These are phyloP conservation scores for Nematolebias whitei DNA, from an alignment of 2,113 vertebrate species.

Conservation along the genomic window DNA sequence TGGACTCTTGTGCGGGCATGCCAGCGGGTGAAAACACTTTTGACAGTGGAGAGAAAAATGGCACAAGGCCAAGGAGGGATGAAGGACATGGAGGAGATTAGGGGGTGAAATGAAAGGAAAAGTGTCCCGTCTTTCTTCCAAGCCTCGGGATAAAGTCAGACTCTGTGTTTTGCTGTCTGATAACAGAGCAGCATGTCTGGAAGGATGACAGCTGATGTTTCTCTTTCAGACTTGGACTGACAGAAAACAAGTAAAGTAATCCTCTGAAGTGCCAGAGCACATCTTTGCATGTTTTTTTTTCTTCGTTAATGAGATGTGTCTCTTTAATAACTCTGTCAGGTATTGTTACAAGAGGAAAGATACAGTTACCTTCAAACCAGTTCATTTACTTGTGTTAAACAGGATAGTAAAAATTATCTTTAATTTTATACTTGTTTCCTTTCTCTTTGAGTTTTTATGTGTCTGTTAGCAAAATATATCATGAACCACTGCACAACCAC, in stretches of 20 bases:
- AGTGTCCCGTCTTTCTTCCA: slow-evolving; percentile 13
- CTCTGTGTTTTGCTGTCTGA: slow-evolving; percentile 54
- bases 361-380: background rate
- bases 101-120: slow-evolving; percentile 46
- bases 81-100: slow-evolving; percentile 5
- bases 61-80: slow-evolving; percentile 8
- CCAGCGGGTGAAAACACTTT: slow-evolving; percentile 49
- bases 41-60: slow-evolving; percentile 36
- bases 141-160: slow-evolving; percentile 52
- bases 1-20: slow-evolving; percentile 37
- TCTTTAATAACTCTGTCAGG: background rate
- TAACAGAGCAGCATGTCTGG: slow-evolving; percentile 51
- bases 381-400: background rate
- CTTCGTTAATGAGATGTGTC: slow-evolving; percentile 30
- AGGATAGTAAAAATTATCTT: no score
- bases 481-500: no score
- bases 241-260: slow-evolving; percentile 43
- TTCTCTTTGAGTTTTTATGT: no score
- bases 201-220: slow-evolving; percentile 61
- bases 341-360: background rate
- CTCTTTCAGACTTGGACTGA: slow-evolving; percentile 54
- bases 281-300: slow-evolving; percentile 8
- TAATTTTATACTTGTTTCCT: no score
- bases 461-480: no score
- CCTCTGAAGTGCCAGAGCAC: slow-evolving; percentile 17